A percentile compares a stretch with the other conserved stretches of the same genome.
Conservation (phyloP, 2,888 invertebrate species). For the Philereme transversata region DNA sequence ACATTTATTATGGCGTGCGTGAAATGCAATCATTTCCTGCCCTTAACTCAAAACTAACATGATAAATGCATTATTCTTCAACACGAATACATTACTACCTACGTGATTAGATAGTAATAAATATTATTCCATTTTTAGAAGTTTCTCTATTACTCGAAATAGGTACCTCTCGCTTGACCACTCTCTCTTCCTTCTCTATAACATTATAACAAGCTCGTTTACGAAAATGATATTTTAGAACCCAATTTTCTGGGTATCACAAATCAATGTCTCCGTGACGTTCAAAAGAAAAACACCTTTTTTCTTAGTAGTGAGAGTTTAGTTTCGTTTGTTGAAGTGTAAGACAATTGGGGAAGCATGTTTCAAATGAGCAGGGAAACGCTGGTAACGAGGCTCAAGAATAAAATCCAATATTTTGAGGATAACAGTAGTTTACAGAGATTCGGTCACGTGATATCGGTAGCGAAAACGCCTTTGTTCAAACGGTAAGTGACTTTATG, state of each 20-base stretch:
- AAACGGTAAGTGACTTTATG: conserved; percentile 57
- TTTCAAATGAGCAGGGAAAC: conserved; percentile 21
- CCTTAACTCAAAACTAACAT: conserved; percentile 22
- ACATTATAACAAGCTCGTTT: conserved; percentile 31
- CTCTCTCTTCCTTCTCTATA: conserved; percentile 1
- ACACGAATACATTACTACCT: conserved; percentile 11
- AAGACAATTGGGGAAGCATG: conserved; percentile 9
- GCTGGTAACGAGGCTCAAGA: conserved; percentile 43
- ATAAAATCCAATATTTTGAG: conserved; percentile 63
- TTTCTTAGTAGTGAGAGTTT: conserved; percentile 1
- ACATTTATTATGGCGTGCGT: neutral
- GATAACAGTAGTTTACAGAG: conserved; percentile 66
- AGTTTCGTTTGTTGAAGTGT: conserved; percentile 8
- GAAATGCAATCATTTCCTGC: neutral
- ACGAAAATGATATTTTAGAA: conserved; percentile 18
- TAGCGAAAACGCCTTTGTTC: conserved; percentile 47
- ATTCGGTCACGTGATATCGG: conserved; percentile 62
- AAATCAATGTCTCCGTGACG: conserved; percentile 13
- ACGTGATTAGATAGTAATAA: too few relatives aligned
- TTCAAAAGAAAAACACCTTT: conserved; percentile 7
- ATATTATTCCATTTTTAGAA: too few relatives aligned
- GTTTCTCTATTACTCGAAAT: too few relatives aligned
- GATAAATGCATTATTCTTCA: conserved; percentile 21
- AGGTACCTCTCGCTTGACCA: too few relatives aligned
- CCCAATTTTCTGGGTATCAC: conserved; percentile 11